Evolutionary conservation across 2,113 vertebrate genomes (phyloP).

Genomic region (Paradisaea rubra): DNA sequence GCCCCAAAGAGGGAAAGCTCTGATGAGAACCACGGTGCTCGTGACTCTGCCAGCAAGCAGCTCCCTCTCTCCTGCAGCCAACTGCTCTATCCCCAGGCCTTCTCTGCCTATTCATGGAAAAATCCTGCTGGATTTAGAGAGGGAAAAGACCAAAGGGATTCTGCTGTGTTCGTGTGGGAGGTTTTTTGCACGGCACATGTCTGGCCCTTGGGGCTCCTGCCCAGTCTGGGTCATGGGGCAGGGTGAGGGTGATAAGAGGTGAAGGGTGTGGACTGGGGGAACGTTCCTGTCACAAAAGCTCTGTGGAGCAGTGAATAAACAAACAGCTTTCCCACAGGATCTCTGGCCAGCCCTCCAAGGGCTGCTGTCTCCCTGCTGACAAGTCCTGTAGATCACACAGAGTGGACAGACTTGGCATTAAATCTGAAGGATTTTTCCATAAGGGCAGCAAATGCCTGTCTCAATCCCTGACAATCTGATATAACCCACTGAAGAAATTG

Average conservation of each 20-base stretch:
- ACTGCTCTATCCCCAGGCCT: neutral
- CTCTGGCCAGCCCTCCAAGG: neutral
- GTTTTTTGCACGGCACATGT: neutral
- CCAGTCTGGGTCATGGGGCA: fast-evolving
- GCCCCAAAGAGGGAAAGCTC: neutral
- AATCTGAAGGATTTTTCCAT: constrained; percentile 35
- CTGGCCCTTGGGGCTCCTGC: neutral
- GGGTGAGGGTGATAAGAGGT: neutral
- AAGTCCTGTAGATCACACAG: neutral
- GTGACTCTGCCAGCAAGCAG: neutral
- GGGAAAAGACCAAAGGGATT: neutral
- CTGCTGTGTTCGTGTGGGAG: neutral
- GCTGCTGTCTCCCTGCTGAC: neutral
- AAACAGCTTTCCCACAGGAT: neutral
- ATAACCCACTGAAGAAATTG: neutral
- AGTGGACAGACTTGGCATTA: neutral
- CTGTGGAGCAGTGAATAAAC: neutral
- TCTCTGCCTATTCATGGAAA: constrained; percentile 15
- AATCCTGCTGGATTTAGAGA: constrained; percentile 26
- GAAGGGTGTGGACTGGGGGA: neutral
- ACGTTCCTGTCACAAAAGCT: neutral
- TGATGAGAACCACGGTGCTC: neutral
- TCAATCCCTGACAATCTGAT: neutral
- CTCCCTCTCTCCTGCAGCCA: neutral
- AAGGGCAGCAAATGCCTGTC: neutral